These are phyloP conservation scores for Miltochrista miniata DNA, from an alignment of 2,888 invertebrate genomes.

Conservation along the genomic window DNA sequence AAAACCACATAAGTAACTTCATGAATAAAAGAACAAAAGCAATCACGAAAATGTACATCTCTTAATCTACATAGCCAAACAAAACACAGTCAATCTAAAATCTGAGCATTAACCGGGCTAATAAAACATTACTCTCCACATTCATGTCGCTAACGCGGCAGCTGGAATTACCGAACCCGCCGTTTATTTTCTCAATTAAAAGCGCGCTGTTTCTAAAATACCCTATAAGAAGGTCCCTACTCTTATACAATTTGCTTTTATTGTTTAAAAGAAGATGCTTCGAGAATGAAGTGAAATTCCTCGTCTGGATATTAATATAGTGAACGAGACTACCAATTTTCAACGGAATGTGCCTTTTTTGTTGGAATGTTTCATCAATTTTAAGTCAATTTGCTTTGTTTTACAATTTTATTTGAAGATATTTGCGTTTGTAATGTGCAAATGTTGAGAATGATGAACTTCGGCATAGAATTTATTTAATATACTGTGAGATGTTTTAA, in stretches of 20 bases:
- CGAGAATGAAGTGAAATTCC: constrained; percentile 48
- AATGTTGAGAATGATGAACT: no score
- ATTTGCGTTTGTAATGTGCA: constrained; percentile 1
- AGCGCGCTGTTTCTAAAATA: constrained; percentile 42
- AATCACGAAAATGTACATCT: background rate
- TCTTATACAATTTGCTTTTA: constrained; percentile 63
- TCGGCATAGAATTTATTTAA: no score
- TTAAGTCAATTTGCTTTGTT: constrained; percentile 38
- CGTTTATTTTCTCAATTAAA: constrained; percentile 53
- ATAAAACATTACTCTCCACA: constrained; percentile 1
- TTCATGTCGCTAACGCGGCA: constrained; percentile 20
- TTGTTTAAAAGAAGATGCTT: constrained; percentile 60
- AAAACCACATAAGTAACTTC: background rate
- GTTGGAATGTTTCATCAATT: constrained; percentile 36
- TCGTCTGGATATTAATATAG: constrained; percentile 54
- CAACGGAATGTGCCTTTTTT: constrained; percentile 41
- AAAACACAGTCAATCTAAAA: constrained; percentile 5
- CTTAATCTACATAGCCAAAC: background rate
- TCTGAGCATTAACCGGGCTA: constrained; percentile 12
- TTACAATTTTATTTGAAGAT: constrained; percentile 15
- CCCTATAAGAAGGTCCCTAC: constrained; percentile 44
- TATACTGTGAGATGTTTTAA: no score
- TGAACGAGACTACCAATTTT: constrained; percentile 49
- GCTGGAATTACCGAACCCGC: constrained; percentile 33
- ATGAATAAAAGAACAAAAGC: background rate